Evolutionary conservation across 2,888 invertebrate species (phyloP), one percentile per base, ranked within the genome.

Genomic region (Eupithecia exiguata): DNA sequence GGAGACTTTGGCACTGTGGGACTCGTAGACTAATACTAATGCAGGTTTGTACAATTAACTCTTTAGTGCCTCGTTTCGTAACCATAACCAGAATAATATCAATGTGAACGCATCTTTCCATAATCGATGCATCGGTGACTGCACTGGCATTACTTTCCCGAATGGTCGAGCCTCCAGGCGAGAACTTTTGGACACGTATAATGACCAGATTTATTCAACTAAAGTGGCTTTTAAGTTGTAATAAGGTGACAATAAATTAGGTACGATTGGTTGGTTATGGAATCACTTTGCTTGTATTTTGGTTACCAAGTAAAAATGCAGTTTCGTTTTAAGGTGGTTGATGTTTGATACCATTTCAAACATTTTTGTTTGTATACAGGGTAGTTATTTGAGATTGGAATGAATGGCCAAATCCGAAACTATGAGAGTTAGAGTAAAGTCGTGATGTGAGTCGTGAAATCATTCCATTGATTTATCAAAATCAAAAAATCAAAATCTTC

Each of bases 61-160:
- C 25, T 25, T 1, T 3, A 25, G 5, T 53, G n/a, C 49, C 10
- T 10, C 12, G 12, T 53, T 53, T 21, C 53, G 53, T 53, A 25
- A 53, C 53, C 53, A 53, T 21, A 62, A 63, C 68, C 65, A 68
- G 58, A 21, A 25, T 12, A 62, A 71, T 30, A n/a, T 36, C 66
- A 73, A 66, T 76, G 68, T 76, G 73, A 69, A 76, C 73, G 49
- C 71, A 68, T 71, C 75, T 73, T 73, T 73, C 65, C 66, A 66
- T 76, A 76, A 76, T 71, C 71, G 71, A 76, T 69, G 71, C 73
- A 69, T 62, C 62, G 75, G 66, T 40, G 72, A 67, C 46, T 73
- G 76, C 73, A 73, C 69, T 71, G 43, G 68, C 58, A 68, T 70
- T 70, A 71, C 62, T 73, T 46, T 40, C 65, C 46, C 74, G 46